Evolutionary conservation across 2,113 vertebrate genomes (phyloP), one percentile per base, ranked within the genome.

Genomic region (Ploceus nigricollis): DNA sequence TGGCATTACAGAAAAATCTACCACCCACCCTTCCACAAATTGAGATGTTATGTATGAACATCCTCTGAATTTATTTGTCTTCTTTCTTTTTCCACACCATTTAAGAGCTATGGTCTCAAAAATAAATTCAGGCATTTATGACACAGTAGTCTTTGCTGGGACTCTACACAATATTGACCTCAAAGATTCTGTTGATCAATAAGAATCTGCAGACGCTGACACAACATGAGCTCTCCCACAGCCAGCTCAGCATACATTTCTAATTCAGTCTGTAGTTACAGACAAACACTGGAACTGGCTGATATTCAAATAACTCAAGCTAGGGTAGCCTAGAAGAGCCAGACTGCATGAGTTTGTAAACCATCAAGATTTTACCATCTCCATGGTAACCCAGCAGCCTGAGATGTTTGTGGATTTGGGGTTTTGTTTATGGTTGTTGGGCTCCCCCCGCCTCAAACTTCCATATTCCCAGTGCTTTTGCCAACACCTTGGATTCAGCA

Each of bases 221-320:
- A 82, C 54, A 66, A 66, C 64, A 60, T 17, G 20, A 95, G 35
- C 68, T 66, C 60, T 88, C 33, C 47, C 35, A 54, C 14, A 78
- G 89, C 86, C 69, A 94, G 51, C 56, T 94, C 89, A 93, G 80
- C 93, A 91, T 56, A 89, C 63, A 90, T 3, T 83, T 94, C 12
- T 40, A 64, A 83, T 87, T 78, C 91, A 87, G 72, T 30, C 53
- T 63, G 33, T 27, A 84, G 45, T 37, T 88, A 83, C 23, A 76
- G 48, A 33, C 33, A 77, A 80, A 73, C 45, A 31, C 30, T 51
- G 40, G 27, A 63, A 70, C 31, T 66, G 71, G 33, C 68, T 78
- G 64, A 93, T 82, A 73, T 1, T 75, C 82, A 81, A 86, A 63
- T 37, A 54, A 70, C 24, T 77, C 39, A 39, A 9, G 54, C n/a